These are phyloP conservation scores for Lepilemur septentrionalis DNA, from an alignment of 2,797 vertebrate species.

Conservation along the genomic window DNA sequence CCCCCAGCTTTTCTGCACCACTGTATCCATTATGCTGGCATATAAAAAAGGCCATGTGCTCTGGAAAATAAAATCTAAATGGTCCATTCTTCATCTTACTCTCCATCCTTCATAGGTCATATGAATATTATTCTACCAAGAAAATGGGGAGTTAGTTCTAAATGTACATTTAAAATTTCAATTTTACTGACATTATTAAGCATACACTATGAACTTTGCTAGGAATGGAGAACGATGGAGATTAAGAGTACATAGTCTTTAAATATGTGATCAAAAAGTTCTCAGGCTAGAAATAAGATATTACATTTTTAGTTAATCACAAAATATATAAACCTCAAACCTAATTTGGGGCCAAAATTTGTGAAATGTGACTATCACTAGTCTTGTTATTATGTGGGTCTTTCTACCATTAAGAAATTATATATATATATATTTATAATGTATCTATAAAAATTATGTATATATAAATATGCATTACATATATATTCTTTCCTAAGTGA, in stretches of 20 bases:
- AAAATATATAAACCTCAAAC: neutral
- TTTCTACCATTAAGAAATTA: neutral
- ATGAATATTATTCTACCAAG: conserved; percentile 62
- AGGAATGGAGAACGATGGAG: neutral
- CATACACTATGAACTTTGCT: neutral
- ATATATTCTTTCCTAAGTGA: neutral
- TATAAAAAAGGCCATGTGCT: conserved; percentile 61
- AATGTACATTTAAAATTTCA: conserved; percentile 56
- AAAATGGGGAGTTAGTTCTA: conserved; percentile 58
- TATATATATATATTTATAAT: neutral
- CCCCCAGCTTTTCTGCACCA: conserved; percentile 4
- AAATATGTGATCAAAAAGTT: neutral
- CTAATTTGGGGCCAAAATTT: neutral
- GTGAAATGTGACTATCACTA: neutral
- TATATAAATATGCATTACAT: too few species aligned
- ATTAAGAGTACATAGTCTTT: neutral
- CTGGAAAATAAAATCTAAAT: conserved; percentile 77
- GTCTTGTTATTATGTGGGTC: neutral
- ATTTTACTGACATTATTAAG: conserved; percentile 45
- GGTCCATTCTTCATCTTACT: conserved; percentile 66
- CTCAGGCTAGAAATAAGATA: neutral
- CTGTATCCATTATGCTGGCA: conserved; percentile 71
- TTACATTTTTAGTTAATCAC: neutral
- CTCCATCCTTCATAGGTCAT: conserved; percentile 58
- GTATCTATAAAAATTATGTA: neutral